A percentile compares a stretch with the other conserved stretches of the same genome.
phyloP scores from a whole-genome alignment of 2,797 vertebrate species.

The Premnoplex brunnescens region DNA sequence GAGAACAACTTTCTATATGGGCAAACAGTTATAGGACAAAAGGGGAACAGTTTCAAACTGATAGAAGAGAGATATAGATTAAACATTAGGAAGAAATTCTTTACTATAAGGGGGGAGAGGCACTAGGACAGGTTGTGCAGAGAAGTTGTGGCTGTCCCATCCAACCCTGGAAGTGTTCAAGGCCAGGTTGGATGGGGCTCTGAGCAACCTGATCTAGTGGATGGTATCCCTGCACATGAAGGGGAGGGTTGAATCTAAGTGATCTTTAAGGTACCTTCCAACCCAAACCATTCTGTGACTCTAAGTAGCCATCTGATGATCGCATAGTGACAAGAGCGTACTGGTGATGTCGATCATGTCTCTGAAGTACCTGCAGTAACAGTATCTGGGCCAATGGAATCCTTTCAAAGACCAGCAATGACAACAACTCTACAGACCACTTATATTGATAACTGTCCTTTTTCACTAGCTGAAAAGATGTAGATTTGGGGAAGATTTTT shows the following conservation, averaged over 20 bases:
- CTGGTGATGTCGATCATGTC: accelerated
- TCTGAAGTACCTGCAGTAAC: background rate
- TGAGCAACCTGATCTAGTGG: background rate
- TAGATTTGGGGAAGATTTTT: background rate
- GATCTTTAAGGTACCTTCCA: background rate
- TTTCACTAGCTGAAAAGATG: background rate
- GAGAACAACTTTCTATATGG: background rate
- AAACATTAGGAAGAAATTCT: background rate
- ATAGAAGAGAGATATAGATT: background rate
- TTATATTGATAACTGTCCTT: background rate
- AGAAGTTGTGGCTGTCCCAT: background rate
- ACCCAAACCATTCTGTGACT: background rate
- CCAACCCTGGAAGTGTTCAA: background rate
- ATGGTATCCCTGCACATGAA: background rate
- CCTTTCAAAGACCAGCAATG: background rate
- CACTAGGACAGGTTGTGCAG: background rate
- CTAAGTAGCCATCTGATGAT: background rate
- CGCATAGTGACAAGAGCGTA: background rate
- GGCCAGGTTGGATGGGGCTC: accelerated
- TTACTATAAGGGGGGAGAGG: background rate
- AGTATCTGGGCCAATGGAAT: background rate
- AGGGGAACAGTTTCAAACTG: background rate
- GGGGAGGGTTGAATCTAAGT: background rate
- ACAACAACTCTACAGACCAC: background rate
- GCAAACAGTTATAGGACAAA: background rate